Base-by-base conservation (phyloP, 92 coral and sea anemone species). In the Parazoanthus atlanticus region DNA sequence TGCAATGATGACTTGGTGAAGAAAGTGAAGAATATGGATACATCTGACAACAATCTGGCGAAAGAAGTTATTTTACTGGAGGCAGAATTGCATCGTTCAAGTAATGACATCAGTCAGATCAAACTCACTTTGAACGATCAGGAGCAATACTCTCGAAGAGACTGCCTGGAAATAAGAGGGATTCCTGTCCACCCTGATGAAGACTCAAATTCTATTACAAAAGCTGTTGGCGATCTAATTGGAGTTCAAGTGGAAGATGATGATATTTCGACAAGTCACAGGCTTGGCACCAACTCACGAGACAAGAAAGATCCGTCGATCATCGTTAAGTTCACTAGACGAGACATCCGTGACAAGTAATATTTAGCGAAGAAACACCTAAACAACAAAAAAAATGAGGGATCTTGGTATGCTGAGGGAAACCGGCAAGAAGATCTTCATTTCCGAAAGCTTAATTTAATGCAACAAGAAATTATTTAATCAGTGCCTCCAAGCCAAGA, bases 391-490 rank as follows among this genome's bases (percentile, higher is more conserved):
- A 69, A n/a, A 8, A n/a, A 69, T 7, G 74, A 69, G 74, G 34
- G 74, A 69, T 0, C 74, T 69, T 69, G 74, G 33, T 71, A 36
- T 75, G 54, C 9, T 36, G 79, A 75, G 29, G 29, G 79, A 75
- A 34, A 75, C 54, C 6, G 52, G 47, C 23, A 40, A 34, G 32
- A 75, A 75, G 54, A 36, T 75, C 41, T 75, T 75, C 29, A 75
- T 75, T 10, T 75, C 78, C 0, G 49, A 74, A 74, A 74, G 78
- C 46, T 46, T 74, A 38, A 74, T 46, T 33, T 29, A 76, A 76
- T 61, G 80, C 29, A 76, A 76, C 80, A 76, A 25, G 16, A 76
- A 76, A 46, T 25, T 76, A 26, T 76, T 76, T 13, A 76, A 76
- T 41, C 80, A 76, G 29, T 76, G 80, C 29, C 29, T 76, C 16